A percentile compares a stretch with the other conserved stretches of the same genome.
Conservation (phyloP, 1,140 invertebrate species). For the Xylocopa sonorina region DNA sequence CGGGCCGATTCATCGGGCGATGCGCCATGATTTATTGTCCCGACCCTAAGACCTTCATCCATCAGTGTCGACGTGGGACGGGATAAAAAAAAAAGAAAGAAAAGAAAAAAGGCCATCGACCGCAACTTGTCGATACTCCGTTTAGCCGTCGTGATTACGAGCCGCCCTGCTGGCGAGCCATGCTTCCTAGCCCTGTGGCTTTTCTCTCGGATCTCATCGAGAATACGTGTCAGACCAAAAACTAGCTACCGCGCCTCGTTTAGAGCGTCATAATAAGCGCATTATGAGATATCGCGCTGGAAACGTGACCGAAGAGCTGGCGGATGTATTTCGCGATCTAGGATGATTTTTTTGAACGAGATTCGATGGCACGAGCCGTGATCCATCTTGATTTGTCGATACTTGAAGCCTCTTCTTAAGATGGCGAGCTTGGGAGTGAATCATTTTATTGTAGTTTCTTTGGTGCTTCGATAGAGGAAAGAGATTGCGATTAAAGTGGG, state of each 20-base stretch:
- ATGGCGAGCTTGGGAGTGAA: not conserved
- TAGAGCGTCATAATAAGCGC: not conserved
- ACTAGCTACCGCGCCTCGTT: not conserved
- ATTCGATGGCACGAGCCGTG: not conserved
- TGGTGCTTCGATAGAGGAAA: no score
- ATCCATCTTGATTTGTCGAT: conserved; percentile 33
- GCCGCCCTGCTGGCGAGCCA: not conserved
- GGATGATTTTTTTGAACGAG: not conserved
- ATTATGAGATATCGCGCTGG: not conserved
- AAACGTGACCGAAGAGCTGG: not conserved
- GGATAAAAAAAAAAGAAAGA: not conserved
- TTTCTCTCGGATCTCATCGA: not conserved
- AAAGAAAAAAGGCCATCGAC: conserved; percentile 18
- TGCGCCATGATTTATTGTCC: conserved; percentile 30
- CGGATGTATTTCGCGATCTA: not conserved
- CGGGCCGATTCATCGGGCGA: conserved; percentile 10
- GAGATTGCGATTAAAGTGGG: no score
- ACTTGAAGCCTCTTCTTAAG: conserved; percentile 8
- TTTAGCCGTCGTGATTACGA: conserved; percentile 44
- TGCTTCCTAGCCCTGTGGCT: not conserved
- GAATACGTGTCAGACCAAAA: not conserved
- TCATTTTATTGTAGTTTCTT: not conserved
- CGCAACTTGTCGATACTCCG: conserved; percentile 44
- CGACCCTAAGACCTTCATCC: conserved; percentile 31
- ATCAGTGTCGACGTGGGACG: conserved; percentile 15